Base-by-base conservation (phyloP, 2,888 invertebrate genomes). In the Coronaproctus castanopsis region DNA sequence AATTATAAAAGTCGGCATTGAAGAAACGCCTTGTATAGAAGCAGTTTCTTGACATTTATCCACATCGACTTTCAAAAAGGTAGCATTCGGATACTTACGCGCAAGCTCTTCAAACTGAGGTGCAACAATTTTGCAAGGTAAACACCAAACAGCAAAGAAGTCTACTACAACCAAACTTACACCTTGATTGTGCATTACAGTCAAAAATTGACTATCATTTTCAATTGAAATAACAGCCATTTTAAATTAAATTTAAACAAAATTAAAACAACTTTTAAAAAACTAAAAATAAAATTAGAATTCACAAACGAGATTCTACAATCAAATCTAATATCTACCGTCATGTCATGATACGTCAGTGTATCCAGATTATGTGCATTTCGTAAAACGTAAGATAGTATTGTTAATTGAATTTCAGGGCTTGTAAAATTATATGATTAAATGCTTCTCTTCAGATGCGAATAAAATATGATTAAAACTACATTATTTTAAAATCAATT, bases 1-100 rank as follows among this genome's bases (percentile, higher is more conserved):
- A 70, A 97, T 91, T 65, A 93, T 82, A 70, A 99, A 99, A 0
- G 98, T 99, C 22, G 98, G 98, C 95, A 98, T 96, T 0, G 95
- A 91, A 60, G 84, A 84, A 51, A 99, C 87, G 58, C 89, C 89
- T 70, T 96, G 87, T 18, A 80, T 76, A 23, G 83, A 80, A 1
- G 96, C 92, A 10, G 88, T 87, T 66, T 89, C 92, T 66, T 83
- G 83, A 68, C 90, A 95, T 72, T 84, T 82, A 69, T 97, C 96
- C 20, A 97, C 95, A 72, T 95, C 93, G 8, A 98, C 88, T 74
- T 95, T 92, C 19, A 93, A 73, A 70, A 97, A 98, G 19, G 90
- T 80, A 18, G 90, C 93, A 66, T 83, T 81, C 0, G 87, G 82
- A 72, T 89, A 97, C 72, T 88, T 89, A 8, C 77, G 77, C 21